Base-by-base conservation (phyloP, 2,797 vertebrate genomes). In the Chlorospingus flavigularis region DNA sequence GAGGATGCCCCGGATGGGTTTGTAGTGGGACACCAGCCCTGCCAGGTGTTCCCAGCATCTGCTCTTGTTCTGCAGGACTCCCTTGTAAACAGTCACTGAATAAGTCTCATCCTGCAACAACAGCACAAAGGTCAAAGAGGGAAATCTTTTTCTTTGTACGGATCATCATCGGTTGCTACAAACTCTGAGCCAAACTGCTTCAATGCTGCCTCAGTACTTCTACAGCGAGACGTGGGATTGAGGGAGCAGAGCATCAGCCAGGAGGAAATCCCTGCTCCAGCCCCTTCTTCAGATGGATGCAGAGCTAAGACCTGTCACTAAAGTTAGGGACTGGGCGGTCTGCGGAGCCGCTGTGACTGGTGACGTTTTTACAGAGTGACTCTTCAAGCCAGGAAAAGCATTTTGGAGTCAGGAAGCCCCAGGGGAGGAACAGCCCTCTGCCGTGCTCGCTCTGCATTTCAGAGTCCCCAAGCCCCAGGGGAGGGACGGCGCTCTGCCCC, bases 1-100 rank as follows among this genome's bases (percentile, higher is more conserved):
- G 54, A 99, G 97, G 87, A 99, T 98, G 93, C 97, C 98, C 86
- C 82, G 97, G 91, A 99, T 99, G 88, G 97, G 98, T 90, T 98
- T 98, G 96, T 98, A 99, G 95, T 99, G 99, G n/a, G 99, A 98
- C 2, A 87, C 90, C 43, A 99, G 97, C 58, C 98, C 98, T 31
- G 98, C 99, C 47, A 99, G 73, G 50, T 97, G 98, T 13, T 97
- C 95, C 99, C 99, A 99, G 50, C 81, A 80, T 67, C 94, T 83
- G 43, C 45, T 73, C 23, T 95, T 94, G 0, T 97, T 66, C 45
- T 60, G 90, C 26, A 93, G 92, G 21, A 90, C 90, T 57, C 97
- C 50, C 70, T 74, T 91, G 95, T 99, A 99, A 90, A 99, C 96
- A 0, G 97, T 98, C 93, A 99, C 98, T 0, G 98, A 97, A 30